Evolutionary conservation across 1,140 invertebrate genomes (phyloP).

Genomic region (Drosophila littoralis): DNA sequence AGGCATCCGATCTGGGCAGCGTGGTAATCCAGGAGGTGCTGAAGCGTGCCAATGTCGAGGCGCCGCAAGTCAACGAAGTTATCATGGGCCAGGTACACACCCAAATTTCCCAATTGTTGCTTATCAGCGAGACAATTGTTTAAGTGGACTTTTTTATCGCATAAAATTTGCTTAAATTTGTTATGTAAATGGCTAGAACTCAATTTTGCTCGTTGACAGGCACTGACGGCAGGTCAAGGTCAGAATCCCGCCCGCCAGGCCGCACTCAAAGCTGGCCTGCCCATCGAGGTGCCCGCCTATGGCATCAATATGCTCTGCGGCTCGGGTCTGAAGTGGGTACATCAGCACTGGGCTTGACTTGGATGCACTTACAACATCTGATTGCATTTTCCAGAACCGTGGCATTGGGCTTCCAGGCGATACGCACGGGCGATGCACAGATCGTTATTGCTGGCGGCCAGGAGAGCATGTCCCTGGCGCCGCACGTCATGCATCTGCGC

Average conservation of each 20-base stretch:
- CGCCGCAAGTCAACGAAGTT: conserved; percentile 91
- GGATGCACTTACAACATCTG: background rate
- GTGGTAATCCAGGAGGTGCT: conserved; percentile 91
- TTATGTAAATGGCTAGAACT: conserved; percentile 48
- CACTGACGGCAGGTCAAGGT: conserved; percentile 89
- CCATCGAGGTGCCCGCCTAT: conserved; percentile 89
- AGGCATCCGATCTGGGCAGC: conserved; percentile 90
- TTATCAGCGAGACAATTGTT: background rate
- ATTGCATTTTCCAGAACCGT: conserved; percentile 86
- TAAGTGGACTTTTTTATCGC: conserved; percentile 8
- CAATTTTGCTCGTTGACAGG: conserved; percentile 84
- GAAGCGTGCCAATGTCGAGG: conserved; percentile 86
- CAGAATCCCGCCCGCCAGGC: conserved; percentile 95
- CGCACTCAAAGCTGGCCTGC: conserved; percentile 91
- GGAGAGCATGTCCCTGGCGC: conserved; percentile 93
- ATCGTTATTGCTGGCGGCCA: conserved; percentile 93
- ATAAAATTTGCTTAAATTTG: conserved; percentile 37
- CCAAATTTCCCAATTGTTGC: conserved; percentile 4
- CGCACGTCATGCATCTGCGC: conserved; percentile 89
- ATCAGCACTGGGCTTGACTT: background rate
- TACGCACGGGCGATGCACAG: conserved; percentile 88
- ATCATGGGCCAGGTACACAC: conserved; percentile 92
- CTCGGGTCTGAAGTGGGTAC: conserved; percentile 91
- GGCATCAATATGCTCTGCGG: conserved; percentile 95
- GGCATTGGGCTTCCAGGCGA: conserved; percentile 88